Conservation (phyloP, 1,140 invertebrate genomes). For the Rhopalosiphum padi region DNA sequence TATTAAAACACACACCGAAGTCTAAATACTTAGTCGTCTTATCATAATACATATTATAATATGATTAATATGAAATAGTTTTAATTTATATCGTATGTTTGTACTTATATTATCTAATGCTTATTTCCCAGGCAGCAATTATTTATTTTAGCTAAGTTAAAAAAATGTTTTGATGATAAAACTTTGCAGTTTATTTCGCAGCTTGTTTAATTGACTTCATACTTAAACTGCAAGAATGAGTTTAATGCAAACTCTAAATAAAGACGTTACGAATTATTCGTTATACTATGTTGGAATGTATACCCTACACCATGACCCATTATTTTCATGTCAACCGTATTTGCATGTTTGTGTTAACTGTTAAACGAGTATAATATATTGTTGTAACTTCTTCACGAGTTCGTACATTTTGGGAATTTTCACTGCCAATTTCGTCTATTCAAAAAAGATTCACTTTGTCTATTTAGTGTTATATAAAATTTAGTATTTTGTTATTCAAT, state of each 20-base stretch:
- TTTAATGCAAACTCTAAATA: not conserved
- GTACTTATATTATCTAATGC: not conserved
- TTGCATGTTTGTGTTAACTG: not conserved
- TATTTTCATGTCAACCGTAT: conserved; percentile 16
- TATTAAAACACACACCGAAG: not conserved
- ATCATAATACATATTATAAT: not conserved
- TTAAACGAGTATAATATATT: conserved; percentile 29
- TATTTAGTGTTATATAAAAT: not conserved
- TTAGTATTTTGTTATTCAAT: not conserved
- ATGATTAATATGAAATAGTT: not conserved
- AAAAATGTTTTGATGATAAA: not conserved
- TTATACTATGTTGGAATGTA: not conserved
- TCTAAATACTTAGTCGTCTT: not conserved
- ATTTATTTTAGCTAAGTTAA: not conserved
- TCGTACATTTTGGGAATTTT: not conserved
- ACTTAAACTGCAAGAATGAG: conserved; percentile 6
- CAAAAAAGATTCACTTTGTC: not conserved
- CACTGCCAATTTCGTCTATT: not conserved
- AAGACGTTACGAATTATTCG: conserved; percentile 16
- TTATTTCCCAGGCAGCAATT: not conserved
- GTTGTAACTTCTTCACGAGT: not conserved
- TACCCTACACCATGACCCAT: not conserved
- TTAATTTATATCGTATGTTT: not conserved
- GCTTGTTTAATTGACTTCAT: conserved; percentile 16
- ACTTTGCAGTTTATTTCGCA: not conserved